Evolutionary conservation across 2,888 invertebrate genomes (phyloP), one percentile per base, ranked within the genome.

Genomic region (Elgonia sp.): DNA sequence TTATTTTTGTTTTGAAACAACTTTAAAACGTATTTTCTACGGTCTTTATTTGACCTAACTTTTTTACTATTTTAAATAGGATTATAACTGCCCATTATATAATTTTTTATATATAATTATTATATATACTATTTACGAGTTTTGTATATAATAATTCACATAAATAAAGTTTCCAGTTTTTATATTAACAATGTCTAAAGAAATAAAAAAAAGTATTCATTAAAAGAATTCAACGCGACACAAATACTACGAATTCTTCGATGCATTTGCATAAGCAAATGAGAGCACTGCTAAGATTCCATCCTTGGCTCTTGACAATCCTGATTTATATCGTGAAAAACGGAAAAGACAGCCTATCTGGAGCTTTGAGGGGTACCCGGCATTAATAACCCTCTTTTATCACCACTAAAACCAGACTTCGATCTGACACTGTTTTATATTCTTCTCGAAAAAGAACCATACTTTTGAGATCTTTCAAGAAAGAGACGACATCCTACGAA

Each of bases 361-460:
- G 20, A 42, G 65, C 83, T 80, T 84, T 65, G 70, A 80, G 57
- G 62, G 63, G 53, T 67, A 79, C 50, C 53, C 29, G 72, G 37
- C 87, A 81, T 77, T 90, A 87, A 89, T 90, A 90, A 87, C 90
- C 82, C 86, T 88, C 87, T 85, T 91, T 89, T 88, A 87, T 87
- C 87, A 73, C 46, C 55, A 81, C 88, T 80, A 80, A 86, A 83
- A 83, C 86, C 84, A 73, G 88, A 80, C 84, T 86, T 81, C 55
- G 88, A 84, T 88, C 83, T 90, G 83, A 86, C 90, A 90, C 90
- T 90, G 90, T 84, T 91, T 92, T 89, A 90, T 90, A 91, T 91
- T 88, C 88, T 69, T 75, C 84, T 46, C 53, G 86, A 86, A 89
- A 84, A 86, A 84, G 81, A 39, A 82, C 84, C 84, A 86, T 86